Percentiles rank a stretch among this genome's conserved stretches.
phyloP scores from a whole-genome alignment of 2,888 invertebrate species.

The Steinernema carpocapsae region DNA sequence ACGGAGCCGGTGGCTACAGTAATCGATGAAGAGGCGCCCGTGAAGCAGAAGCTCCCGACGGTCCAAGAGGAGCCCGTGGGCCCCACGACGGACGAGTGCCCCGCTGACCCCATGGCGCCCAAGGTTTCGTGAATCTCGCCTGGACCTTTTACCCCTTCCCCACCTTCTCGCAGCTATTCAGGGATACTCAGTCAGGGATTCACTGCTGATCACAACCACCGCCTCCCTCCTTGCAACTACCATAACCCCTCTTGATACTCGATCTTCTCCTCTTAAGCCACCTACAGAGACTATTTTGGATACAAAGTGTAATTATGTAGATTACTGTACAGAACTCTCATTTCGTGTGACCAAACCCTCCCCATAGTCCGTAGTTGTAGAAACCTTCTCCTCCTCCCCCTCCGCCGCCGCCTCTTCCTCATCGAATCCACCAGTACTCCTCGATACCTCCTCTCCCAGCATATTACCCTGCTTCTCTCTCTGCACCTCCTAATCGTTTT shows the following conservation, averaged over 20 bases:
- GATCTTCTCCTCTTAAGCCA: background rate
- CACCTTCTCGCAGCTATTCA: conserved; percentile 24
- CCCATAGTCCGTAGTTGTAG: background rate
- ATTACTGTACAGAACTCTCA: conserved; percentile 28
- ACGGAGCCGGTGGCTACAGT: background rate
- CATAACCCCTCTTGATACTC: conserved; percentile 12
- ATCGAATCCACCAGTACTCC: conserved; percentile 8
- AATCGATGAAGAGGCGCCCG: conserved; percentile 1
- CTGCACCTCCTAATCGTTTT: background rate
- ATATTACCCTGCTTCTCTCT: conserved; percentile 24
- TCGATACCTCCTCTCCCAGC: conserved; percentile 16
- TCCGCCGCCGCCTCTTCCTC: background rate
- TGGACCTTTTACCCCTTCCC: background rate
- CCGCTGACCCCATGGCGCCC: conserved; percentile 21
- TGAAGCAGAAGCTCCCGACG: conserved; percentile 5
- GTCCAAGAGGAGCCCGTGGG: background rate
- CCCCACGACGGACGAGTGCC: background rate
- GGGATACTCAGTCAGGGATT: conserved; percentile 20
- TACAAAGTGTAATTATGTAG: conserved; percentile 28
- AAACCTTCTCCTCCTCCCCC: too few species aligned
- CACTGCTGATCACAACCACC: conserved; percentile 17
- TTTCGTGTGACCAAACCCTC: conserved; percentile 23
- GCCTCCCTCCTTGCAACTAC: conserved; percentile 18
- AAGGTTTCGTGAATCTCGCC: background rate
- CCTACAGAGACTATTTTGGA: conserved; percentile 22